These are phyloP conservation scores for Stratiomys singularior DNA, from an alignment of 2,888 invertebrate genomes.

Conservation along the genomic window DNA sequence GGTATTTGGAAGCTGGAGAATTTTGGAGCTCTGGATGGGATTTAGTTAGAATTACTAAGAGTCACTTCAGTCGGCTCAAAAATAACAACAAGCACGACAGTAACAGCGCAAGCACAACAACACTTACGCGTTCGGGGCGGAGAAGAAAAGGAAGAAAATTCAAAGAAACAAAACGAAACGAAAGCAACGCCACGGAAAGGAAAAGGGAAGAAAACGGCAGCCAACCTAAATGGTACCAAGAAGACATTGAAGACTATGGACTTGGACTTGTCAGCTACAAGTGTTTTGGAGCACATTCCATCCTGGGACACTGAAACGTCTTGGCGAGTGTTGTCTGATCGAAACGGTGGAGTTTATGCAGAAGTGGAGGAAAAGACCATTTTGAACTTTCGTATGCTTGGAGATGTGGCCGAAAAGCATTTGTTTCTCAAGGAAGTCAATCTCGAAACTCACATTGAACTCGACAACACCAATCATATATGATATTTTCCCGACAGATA, in stretches of 20 bases:
- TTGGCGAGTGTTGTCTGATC: neutral
- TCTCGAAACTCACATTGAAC: neutral
- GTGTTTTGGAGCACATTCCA: conserved; percentile 43
- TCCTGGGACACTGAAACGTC: conserved; percentile 13
- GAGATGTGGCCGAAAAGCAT: too few species aligned
- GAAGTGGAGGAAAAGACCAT: too few species aligned
- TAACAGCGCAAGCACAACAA: conserved; percentile 25
- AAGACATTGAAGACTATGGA: neutral
- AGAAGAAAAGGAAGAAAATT: conserved; percentile 4
- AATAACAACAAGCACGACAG: conserved; percentile 44
- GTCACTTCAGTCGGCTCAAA: conserved; percentile 39
- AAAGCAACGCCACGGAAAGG: neutral
- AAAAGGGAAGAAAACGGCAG: too few species aligned
- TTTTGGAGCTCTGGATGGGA: conserved; percentile 35
- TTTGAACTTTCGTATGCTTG: too few species aligned
- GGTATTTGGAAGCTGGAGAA: neutral
- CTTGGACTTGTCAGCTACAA: conserved; percentile 35
- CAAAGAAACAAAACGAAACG: neutral
- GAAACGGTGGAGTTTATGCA: too few species aligned
- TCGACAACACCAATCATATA: neutral
- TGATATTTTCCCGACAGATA: neutral
- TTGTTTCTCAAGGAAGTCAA: neutral
- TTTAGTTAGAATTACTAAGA: conserved; percentile 43
- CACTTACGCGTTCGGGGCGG: neutral
- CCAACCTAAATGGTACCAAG: too few species aligned